Evolutionary conservation across 2,113 vertebrate species (phyloP).

Genomic region (Cardinalis cardinalis): DNA sequence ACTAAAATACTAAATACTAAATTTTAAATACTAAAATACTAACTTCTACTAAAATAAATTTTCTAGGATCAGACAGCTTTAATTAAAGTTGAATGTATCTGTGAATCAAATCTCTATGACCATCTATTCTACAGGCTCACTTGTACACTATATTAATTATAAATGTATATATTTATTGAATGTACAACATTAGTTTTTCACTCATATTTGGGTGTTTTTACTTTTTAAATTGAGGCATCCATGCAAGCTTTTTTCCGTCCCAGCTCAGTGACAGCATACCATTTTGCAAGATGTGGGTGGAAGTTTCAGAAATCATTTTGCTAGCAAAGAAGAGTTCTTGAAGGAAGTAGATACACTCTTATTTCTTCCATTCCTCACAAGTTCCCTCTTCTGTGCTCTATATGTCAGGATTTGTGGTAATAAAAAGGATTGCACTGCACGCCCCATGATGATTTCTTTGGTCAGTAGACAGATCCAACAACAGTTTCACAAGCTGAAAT

Average conservation of each 20-base stretch:
- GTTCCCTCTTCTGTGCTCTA: not conserved
- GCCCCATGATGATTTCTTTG: not conserved
- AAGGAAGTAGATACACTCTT: not conserved
- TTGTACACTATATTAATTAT: not conserved
- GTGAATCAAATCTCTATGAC: not conserved
- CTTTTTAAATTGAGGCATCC: not conserved
- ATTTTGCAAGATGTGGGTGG: not conserved
- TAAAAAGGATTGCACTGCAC: not conserved
- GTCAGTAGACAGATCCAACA: not conserved
- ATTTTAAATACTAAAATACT: too few species aligned
- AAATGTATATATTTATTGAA: not conserved
- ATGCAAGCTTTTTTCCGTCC: not conserved
- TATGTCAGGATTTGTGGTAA: not conserved
- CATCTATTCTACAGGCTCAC: not conserved
- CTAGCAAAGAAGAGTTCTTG: not conserved
- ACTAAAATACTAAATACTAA: too few species aligned
- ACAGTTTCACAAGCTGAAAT: not conserved
- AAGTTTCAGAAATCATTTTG: not conserved
- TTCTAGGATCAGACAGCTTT: not conserved
- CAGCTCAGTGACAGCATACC: not conserved
- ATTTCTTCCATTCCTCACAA: not conserved
- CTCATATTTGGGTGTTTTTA: fast-evolving
- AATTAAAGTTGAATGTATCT: not conserved
- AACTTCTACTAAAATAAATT: not conserved
- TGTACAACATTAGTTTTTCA: not conserved